Percentiles rank a stretch among this genome's conserved stretches.
These are phyloP conservation scores for Drosophila mayri DNA, from an alignment of 1,140 invertebrate genomes.

Conservation along the genomic window DNA sequence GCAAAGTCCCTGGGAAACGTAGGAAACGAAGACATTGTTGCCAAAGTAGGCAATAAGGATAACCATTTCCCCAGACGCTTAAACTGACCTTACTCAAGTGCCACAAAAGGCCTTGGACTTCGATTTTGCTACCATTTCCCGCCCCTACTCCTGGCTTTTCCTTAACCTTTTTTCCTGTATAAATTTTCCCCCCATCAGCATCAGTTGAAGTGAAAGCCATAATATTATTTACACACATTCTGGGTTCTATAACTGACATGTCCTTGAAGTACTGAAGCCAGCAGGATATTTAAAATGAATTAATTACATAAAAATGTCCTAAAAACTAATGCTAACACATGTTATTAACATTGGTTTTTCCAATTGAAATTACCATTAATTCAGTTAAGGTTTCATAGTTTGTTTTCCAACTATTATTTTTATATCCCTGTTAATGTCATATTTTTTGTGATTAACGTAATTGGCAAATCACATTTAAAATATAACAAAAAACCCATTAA, in stretches of 20 bases:
- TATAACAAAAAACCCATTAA: neutral
- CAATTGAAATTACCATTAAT: neutral
- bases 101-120: conserved; percentile 32
- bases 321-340: neutral
- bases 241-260: conserved; percentile 4
- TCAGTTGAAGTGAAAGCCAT: too few species aligned
- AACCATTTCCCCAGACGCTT: conserved; percentile 73
- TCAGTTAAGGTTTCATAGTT: neutral
- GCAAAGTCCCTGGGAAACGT: conserved; percentile 3
- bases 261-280: neutral
- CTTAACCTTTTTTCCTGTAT: conserved; percentile 6
- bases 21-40: conserved; percentile 36
- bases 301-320: neutral
- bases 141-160: neutral
- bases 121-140: neutral
- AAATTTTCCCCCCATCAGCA: conserved; percentile 1
- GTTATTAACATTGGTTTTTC: neutral
- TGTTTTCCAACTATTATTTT: neutral
- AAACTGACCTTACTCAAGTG: conserved; percentile 78
- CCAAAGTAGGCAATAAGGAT: conserved; percentile 70
- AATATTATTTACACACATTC: conserved; percentile 27
- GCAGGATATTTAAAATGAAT: neutral
- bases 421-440: neutral
- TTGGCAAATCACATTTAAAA: conserved; percentile 25
- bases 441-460: conserved; percentile 3